Conservation (phyloP, 2,888 invertebrate genomes). For the Drosophila setosimentum region DNA sequence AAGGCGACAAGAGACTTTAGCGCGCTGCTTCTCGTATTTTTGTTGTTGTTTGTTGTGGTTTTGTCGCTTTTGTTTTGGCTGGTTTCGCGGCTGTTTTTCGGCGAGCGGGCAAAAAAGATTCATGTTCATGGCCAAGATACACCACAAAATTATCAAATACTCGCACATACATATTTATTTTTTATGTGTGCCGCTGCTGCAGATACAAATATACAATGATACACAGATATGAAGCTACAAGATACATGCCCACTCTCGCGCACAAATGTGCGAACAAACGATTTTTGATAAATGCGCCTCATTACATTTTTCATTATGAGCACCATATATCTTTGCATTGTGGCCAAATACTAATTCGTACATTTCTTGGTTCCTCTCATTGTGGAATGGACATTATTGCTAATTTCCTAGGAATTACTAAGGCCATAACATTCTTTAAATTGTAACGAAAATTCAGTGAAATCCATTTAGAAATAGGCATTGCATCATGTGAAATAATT, state of each 20-base stretch:
- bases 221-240: constrained; percentile 41
- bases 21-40: constrained; percentile 28
- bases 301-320: constrained; percentile 76
- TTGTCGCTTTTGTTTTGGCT: constrained; percentile 48
- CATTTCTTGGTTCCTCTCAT: constrained; percentile 34
- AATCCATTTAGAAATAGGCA: neutral
- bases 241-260: constrained; percentile 36
- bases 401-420: constrained; percentile 20
- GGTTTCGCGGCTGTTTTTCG: constrained; percentile 19
- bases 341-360: constrained; percentile 35
- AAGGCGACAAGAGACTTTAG: constrained; percentile 43
- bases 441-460: constrained; percentile 7
- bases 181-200: constrained; percentile 63
- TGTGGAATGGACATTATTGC: constrained; percentile 37
- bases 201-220: constrained; percentile 38
- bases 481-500: neutral
- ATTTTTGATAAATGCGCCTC: constrained; percentile 79
- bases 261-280: constrained; percentile 60
- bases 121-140: constrained; percentile 71
- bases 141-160: constrained; percentile 74
- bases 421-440: constrained; percentile 17
- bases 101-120: constrained; percentile 62
- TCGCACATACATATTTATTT: constrained; percentile 53
- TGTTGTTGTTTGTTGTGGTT: constrained; percentile 19
- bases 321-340: constrained; percentile 62